Evolutionary conservation across 2,113 vertebrate species (phyloP).

Genomic region (Myotis lucifugus): DNA sequence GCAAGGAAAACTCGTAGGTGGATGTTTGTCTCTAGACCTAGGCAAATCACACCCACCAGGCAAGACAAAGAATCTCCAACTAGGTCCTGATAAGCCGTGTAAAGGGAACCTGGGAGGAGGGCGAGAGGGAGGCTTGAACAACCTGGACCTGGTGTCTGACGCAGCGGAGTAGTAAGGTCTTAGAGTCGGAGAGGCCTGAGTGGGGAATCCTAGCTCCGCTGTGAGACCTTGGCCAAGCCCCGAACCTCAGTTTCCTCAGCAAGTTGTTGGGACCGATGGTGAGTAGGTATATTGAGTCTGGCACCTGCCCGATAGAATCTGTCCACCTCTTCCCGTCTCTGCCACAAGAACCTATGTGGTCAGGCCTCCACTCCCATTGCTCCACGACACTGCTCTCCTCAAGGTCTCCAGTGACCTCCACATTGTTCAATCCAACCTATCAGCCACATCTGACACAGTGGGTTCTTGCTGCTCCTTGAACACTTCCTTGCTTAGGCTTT

Average conservation of each 20-base stretch:
- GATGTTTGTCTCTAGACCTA: constrained; percentile 57
- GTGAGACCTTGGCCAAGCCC: not conserved
- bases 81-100: not conserved
- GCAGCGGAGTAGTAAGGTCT: not conserved
- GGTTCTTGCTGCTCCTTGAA: not conserved
- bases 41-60: constrained; percentile 64
- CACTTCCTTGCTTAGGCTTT: not conserved
- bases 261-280: not conserved
- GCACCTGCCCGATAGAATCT: not conserved
- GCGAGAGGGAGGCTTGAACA: not conserved
- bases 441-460: not conserved
- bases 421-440: not conserved
- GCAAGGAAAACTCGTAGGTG: constrained; percentile 61
- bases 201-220: not conserved
- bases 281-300: not conserved
- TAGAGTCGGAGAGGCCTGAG: not conserved
- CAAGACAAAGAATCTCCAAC: not conserved
- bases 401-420: not conserved
- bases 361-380: not conserved
- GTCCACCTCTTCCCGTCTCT: not conserved
- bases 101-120: not conserved
- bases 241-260: not conserved
- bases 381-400: not conserved
- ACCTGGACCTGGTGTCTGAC: not conserved
- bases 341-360: not conserved